Base-by-base conservation (phyloP, 37 sponge, comb jelly and placozoan genomes). In the Theonella swinhoei region DNA sequence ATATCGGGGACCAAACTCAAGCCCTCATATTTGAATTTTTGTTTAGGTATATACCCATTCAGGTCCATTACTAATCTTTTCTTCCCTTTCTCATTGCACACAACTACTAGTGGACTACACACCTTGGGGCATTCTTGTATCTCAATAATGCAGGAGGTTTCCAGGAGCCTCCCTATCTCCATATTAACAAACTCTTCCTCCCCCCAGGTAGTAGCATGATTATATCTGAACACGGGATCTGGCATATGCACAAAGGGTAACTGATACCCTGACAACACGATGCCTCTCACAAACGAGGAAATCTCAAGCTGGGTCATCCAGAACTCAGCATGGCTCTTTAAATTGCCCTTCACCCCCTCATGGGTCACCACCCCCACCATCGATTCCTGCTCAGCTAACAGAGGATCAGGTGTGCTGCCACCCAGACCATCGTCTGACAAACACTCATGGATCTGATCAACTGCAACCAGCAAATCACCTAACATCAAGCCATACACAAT, bases 1-100 rank as follows among this genome's bases (percentile, higher is more conserved):
- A 75, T 28, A 4, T 9, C 38, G 67, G 74, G 60, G 26, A 65
- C 84, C 29, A 65, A 39, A 25, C 75, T 42, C 25, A 83, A 37
- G 64, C 74, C 84, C 39, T 83, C 84, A 74, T 74, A 83, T 74
- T 74, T 83, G 66, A 83, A 83, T 43, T 74, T 72, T 26, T 83
- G 37, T 42, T 75, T 73, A 63, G 65, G 64, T 1, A 83, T 29
- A 40, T 36, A 64, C 23, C 62, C 31, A 30, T 83, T 73, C 29
- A 83, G 84, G 64, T 74, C 42, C 43, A 83, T 35, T 20, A 83
- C 75, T 66, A 83, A 41, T 42, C 84, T 19, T 30, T 37, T 61
- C 37, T 83, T 83, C 2, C 67, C 75, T 30, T 23, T 23, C 26
- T 30, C 29, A 54, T 38, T 81, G 32, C 7, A 36, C 31, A 83